phyloP scores from a whole-genome alignment of 2,113 vertebrate genomes.

The Dascyllus trimaculatus region DNA sequence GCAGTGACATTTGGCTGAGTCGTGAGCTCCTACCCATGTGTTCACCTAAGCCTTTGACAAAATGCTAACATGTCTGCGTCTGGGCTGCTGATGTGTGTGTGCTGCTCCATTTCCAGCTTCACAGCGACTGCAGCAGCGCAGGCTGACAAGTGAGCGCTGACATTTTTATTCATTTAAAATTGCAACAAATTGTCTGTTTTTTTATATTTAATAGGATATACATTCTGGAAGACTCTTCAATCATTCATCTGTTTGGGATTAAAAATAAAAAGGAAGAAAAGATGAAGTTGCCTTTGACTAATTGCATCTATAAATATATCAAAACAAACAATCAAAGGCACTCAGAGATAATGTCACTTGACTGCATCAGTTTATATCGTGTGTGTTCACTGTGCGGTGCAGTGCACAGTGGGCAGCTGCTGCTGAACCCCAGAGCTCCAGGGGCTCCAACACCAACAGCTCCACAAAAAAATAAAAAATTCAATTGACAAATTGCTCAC shows the following conservation, averaged over 20 bases:
- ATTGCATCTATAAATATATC: too few species aligned
- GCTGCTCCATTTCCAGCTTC: not conserved
- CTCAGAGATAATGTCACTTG: not conserved
- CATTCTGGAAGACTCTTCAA: too few species aligned
- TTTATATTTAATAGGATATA: too few species aligned
- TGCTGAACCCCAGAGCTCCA: not conserved
- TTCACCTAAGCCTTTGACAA: slow-evolving; percentile 37
- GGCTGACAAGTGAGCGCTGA: not conserved
- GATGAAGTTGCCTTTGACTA: not conserved
- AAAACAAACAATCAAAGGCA: not conserved
- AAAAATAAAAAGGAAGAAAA: not conserved
- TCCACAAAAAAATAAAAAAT: too few species aligned
- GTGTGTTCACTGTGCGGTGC: not conserved
- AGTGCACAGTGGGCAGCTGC: not conserved
- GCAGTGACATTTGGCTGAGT: slow-evolving; percentile 60
- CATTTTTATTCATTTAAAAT: too few species aligned
- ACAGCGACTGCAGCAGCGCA: not conserved
- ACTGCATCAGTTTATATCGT: not conserved
- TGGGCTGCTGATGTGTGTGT: slow-evolving; percentile 1
- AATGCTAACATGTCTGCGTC: not conserved
- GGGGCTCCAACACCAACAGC: not conserved
- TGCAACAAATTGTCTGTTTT: too few species aligned
- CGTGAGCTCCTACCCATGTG: slow-evolving; percentile 33
- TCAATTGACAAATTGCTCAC: not conserved
- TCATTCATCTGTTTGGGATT: too few species aligned